Conservation (phyloP, 2,797 vertebrate genomes). For the Gastrophryne carolinensis region DNA sequence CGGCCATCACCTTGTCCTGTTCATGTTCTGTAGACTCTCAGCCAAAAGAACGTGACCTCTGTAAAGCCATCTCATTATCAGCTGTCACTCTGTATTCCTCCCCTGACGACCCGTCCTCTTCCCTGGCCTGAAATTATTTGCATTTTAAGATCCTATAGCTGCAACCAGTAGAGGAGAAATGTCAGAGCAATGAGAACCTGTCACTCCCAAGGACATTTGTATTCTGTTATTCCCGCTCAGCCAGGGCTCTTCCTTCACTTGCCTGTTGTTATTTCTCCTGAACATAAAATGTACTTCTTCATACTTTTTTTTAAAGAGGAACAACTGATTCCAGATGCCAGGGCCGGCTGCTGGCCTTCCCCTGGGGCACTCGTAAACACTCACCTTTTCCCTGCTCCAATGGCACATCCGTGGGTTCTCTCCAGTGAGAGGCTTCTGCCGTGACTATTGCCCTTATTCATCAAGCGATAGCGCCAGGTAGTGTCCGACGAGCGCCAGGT, state of each 20-base stretch:
- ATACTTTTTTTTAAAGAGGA: too few species aligned
- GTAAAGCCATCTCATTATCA: constrained; percentile 36
- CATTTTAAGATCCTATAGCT: constrained; percentile 46
- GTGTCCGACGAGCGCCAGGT: too few species aligned
- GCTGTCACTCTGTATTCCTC: constrained; percentile 1
- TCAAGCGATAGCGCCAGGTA: too few species aligned
- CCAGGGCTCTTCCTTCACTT: neutral
- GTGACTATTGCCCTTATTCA: too few species aligned
- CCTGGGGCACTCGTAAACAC: too few species aligned
- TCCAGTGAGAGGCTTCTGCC: too few species aligned
- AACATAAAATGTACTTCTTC: too few species aligned
- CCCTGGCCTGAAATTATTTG: constrained; percentile 46
- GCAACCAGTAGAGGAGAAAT: constrained; percentile 27
- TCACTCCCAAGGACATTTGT: constrained; percentile 22
- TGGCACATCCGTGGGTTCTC: too few species aligned
- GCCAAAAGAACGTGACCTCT: constrained; percentile 36
- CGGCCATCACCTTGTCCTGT: neutral
- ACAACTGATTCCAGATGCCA: too few species aligned
- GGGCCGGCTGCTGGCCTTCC: too few species aligned
- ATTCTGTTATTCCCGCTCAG: neutral
- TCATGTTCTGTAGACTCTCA: neutral
- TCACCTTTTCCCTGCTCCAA: too few species aligned
- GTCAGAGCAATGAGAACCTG: constrained; percentile 11
- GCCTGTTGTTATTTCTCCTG: too few species aligned
- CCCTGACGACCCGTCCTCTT: constrained; percentile 13